A percentile compares a stretch with the other conserved stretches of the same genome.
phyloP scores from a whole-genome alignment of 2,797 vertebrate species.

The Gambusia yucatana region DNA sequence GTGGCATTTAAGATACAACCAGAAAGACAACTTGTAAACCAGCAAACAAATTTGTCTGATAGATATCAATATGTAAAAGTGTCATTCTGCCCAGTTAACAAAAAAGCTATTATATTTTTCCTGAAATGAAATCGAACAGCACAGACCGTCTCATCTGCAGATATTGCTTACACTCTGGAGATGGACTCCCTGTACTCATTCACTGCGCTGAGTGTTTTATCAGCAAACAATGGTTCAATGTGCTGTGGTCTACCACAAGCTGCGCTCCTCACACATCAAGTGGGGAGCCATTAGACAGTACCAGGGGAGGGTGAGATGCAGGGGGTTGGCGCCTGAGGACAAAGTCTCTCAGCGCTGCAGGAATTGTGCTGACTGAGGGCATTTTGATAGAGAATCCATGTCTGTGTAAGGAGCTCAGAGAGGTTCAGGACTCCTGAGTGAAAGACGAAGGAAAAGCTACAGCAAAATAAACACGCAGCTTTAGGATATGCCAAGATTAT shows the following conservation, averaged over 20 bases:
- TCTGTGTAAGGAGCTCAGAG: conserved; percentile 58
- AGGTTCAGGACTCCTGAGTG: conserved; percentile 50
- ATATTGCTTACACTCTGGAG: conserved; percentile 61
- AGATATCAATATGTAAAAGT: conserved; percentile 20
- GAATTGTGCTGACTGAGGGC: conserved; percentile 69
- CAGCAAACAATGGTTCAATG: conserved; percentile 76
- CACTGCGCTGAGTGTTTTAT: conserved; percentile 74
- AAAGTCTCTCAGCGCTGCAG: conserved; percentile 56
- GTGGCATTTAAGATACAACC: neutral
- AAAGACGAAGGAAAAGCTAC: conserved; percentile 33
- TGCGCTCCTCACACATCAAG: conserved; percentile 75
- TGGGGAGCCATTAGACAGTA: conserved; percentile 71
- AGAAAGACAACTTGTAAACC: neutral
- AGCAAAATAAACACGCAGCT: conserved; percentile 47
- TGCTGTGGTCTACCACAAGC: conserved; percentile 74
- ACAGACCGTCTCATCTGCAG: conserved; percentile 61
- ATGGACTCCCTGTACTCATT: conserved; percentile 58
- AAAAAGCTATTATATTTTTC: conserved; percentile 45
- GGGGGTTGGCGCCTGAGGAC: conserved; percentile 46
- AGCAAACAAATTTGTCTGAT: neutral
- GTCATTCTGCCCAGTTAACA: conserved; percentile 48
- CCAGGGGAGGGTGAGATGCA: conserved; percentile 30
- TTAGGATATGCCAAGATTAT: neutral
- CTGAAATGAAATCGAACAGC: conserved; percentile 67
- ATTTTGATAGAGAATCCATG: conserved; percentile 56